These are phyloP conservation scores for Troides aeacus DNA, from an alignment of 2,888 invertebrate genomes.

Conservation along the genomic window DNA sequence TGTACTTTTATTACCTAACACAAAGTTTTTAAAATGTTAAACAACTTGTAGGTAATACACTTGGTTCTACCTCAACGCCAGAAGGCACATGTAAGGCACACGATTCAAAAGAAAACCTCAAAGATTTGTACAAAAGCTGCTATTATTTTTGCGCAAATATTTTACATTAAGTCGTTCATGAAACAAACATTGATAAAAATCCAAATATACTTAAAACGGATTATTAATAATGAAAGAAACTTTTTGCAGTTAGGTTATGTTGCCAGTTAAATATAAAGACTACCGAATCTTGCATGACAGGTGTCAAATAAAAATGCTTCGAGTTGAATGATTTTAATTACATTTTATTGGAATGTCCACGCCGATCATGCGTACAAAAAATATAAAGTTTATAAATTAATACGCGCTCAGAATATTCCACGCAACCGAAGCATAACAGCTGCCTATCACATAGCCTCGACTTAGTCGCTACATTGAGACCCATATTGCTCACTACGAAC, in stretches of 20 bases:
- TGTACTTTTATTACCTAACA: neutral
- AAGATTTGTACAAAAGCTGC: neutral
- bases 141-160: neutral
- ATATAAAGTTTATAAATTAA: slow-evolving; percentile 6
- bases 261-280: neutral
- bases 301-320: slow-evolving; percentile 24
- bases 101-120: neutral
- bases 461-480: slow-evolving; percentile 63
- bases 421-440: slow-evolving; percentile 36
- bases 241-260: neutral
- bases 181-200: neutral
- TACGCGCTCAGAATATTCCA: slow-evolving; percentile 31
- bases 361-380: slow-evolving; percentile 22
- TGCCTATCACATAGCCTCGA: slow-evolving; percentile 49
- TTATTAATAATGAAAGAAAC: neutral
- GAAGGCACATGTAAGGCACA: slow-evolving; percentile 26
- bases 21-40: neutral
- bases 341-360: slow-evolving; percentile 28
- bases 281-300: slow-evolving; percentile 5
- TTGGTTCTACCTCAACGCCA: neutral
- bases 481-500: slow-evolving; percentile 48
- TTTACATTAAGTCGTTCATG: too few species aligned
- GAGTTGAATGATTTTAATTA: slow-evolving; percentile 18
- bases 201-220: neutral
- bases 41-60: neutral